A percentile compares a stretch with the other conserved stretches of the same genome.
These are phyloP conservation scores for Streptopelia turtur DNA, from an alignment of 2,797 vertebrate genomes.

Conservation along the genomic window DNA sequence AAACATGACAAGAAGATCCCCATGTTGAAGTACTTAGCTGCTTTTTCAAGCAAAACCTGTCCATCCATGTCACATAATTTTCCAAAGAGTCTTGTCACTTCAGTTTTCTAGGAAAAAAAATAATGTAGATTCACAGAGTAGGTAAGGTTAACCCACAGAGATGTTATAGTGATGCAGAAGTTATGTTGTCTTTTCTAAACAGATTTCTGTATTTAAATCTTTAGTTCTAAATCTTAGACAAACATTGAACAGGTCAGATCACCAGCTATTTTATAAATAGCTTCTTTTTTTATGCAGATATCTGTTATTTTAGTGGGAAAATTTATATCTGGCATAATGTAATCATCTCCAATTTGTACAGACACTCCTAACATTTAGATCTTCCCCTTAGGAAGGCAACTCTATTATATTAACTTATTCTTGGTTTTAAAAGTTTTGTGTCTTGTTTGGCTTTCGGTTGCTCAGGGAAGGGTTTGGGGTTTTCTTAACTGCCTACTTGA, in stretches of 20 bases:
- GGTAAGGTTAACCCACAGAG: neutral
- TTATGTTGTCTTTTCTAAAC: rapidly evolving
- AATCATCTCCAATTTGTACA: neutral
- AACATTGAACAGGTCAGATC: neutral
- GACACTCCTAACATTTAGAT: neutral
- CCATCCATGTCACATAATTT: neutral
- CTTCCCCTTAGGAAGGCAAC: neutral
- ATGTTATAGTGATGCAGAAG: neutral
- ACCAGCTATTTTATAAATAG: neutral
- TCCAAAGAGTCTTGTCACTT: neutral
- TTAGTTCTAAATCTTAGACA: neutral
- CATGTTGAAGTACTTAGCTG: neutral
- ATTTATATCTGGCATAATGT: neutral
- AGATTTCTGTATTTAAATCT: neutral
- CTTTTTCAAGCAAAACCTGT: neutral
- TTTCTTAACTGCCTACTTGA: neutral
- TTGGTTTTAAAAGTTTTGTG: neutral
- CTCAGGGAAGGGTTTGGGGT: neutral
- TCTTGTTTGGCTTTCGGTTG: neutral
- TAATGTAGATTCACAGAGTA: neutral
- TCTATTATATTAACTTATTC: neutral
- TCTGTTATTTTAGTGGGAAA: neutral
- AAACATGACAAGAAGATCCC: neutral
- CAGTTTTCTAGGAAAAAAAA: neutral
- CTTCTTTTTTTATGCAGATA: neutral